Conservation (phyloP, 2,113 vertebrate genomes). For the Eulemur rufifrons region DNA sequence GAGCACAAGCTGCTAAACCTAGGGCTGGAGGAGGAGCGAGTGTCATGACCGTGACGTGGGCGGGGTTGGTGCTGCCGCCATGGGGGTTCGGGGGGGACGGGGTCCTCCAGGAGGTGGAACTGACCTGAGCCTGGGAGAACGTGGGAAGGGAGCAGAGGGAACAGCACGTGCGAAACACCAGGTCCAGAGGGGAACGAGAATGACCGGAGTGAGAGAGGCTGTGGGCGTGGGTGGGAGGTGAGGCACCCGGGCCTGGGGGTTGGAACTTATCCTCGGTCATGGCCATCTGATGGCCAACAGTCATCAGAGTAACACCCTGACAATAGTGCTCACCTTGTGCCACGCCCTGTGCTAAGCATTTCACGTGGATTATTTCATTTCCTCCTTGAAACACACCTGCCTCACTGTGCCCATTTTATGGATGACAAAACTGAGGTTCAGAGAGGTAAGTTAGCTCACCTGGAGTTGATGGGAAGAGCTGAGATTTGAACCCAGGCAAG, state of each 20-base stretch:
- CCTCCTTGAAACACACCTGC: not conserved
- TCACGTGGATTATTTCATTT: accelerated
- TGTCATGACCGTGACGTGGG: not conserved
- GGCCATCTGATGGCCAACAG: accelerated
- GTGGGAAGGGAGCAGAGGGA: not conserved
- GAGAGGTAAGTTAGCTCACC: not conserved
- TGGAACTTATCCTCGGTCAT: accelerated
- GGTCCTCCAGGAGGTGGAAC: accelerated
- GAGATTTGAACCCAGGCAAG: not conserved
- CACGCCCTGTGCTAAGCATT: accelerated
- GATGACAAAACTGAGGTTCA: not conserved
- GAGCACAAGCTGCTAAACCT: not conserved
- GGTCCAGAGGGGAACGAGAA: accelerated
- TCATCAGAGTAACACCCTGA: accelerated
- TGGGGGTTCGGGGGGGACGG: not conserved
- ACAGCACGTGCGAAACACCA: not conserved
- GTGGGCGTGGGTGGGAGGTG: accelerated
- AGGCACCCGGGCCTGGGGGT: accelerated
- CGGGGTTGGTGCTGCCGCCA: too few relatives aligned
- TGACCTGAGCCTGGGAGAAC: not conserved
- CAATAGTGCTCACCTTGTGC: accelerated
- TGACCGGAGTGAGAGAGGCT: not conserved
- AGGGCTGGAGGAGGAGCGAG: accelerated
- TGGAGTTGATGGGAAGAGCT: not conserved
- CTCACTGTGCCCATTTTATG: not conserved